Evolutionary conservation across 2,113 vertebrate genomes (phyloP).

Genomic region (Dryoscopus gambensis): DNA sequence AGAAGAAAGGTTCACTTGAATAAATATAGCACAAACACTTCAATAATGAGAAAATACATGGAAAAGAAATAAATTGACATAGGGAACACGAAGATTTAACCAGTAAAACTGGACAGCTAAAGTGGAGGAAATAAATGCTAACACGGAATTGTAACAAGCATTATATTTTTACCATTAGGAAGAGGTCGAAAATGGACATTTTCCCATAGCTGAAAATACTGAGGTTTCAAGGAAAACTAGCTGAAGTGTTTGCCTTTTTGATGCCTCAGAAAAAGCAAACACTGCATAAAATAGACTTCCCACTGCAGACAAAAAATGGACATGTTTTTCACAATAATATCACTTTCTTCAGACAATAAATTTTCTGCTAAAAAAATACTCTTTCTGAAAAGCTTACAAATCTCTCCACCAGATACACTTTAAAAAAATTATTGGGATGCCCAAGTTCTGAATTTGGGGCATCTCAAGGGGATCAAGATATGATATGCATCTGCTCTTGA

Average conservation of each 20-base stretch:
- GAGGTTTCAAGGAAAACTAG: neutral
- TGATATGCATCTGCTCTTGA: neutral
- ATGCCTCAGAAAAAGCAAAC: neutral
- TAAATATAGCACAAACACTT: neutral
- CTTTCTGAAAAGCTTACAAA: neutral
- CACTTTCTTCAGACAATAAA: neutral
- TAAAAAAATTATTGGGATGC: neutral
- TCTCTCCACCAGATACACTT: neutral
- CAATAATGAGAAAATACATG: rapidly evolving
- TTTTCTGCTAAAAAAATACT: neutral
- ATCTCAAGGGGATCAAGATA: neutral
- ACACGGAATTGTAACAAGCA: neutral
- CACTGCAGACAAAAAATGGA: neutral
- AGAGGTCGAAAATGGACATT: neutral
- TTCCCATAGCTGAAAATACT: neutral
- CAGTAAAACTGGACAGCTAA: neutral
- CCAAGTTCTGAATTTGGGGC: neutral
- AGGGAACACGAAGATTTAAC: neutral
- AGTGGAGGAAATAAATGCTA: neutral
- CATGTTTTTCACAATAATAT: neutral
- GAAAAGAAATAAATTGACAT: neutral
- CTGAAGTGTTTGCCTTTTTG: neutral
- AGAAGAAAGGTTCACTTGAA: neutral
- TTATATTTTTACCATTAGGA: neutral
- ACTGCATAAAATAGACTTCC: neutral